Percentiles rank a stretch among this genome's conserved stretches.
These are phyloP conservation scores for Trigoniulus corallinus DNA, from an alignment of 1,140 invertebrate species.

Conservation along the genomic window DNA sequence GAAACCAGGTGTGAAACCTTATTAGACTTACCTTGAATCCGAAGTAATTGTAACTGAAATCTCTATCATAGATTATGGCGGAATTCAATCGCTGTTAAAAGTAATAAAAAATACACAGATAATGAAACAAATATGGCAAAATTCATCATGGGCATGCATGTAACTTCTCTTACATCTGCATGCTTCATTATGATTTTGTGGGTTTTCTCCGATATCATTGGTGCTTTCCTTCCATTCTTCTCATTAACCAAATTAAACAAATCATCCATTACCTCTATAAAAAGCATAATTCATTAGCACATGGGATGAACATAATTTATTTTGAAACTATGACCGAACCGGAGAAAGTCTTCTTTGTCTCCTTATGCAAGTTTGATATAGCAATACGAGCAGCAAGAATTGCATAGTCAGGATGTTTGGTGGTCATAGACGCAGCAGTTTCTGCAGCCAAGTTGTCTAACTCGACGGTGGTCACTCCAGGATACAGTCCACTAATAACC, in stretches of 20 bases:
- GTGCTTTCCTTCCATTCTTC: constrained; percentile 44
- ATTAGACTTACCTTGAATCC: constrained; percentile 63
- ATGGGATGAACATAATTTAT: not conserved
- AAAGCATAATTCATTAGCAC: no score
- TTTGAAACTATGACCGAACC: constrained; percentile 33
- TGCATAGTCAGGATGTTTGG: constrained; percentile 93
- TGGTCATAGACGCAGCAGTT: constrained; percentile 89
- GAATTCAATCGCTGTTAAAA: constrained; percentile 54
- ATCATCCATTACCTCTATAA: constrained; percentile 79
- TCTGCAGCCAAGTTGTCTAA: constrained; percentile 94
- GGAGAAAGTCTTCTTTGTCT: constrained; percentile 78
- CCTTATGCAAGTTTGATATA: constrained; percentile 94
- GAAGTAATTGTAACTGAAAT: constrained; percentile 97
- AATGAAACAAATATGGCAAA: not conserved
- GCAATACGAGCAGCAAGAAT: constrained; percentile 87
- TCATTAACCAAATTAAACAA: constrained; percentile 60
- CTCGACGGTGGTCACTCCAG: constrained; percentile 90
- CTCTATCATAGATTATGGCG: constrained; percentile 93
- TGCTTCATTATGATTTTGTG: constrained; percentile 73
- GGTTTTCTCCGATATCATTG: constrained; percentile 73
- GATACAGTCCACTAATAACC: constrained; percentile 81
- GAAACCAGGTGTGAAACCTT: not conserved
- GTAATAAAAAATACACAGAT: constrained; percentile 6
- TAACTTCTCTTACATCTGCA: constrained; percentile 39
- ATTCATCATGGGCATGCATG: no score